Evolutionary conservation across 2,888 invertebrate species (phyloP), one percentile per base, ranked within the genome.

Genomic region (Drosophila eohydei): DNA sequence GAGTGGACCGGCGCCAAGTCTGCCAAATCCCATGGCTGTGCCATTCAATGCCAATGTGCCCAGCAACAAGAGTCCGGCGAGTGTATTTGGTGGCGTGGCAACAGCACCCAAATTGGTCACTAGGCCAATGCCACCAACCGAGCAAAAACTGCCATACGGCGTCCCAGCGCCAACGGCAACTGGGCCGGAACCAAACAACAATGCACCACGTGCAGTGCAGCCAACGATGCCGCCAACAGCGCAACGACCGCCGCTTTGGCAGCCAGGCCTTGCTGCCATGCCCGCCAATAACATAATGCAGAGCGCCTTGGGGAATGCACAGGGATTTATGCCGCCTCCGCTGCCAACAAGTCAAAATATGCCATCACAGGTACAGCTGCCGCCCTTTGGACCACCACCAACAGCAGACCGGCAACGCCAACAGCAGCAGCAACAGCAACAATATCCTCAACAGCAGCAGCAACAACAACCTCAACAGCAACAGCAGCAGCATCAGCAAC

Each of bases 401-500:
- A 57, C 46, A 0, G 6, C 36, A 8, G 71, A 63, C 4, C 65
- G 55, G 41, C 62, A 60, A 14, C 57, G 52, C 9, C 55, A 55
- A 4, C 74, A 74, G 28, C 72, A 73, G 16, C 81, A 63, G 30
- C 76, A 68, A 64, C 80, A 75, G 58, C 77, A 77, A 30, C 69
- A 66, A 70, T 70, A 69, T 48, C 77, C 63, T 54, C 78, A 69
- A 30, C 83, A 74, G 21, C 74, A 71, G 7, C 75, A 69, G 16
- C 74, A 55, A 12, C 80, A 68, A 14, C 74, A 71, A 16, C 82
- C 80, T 30, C 76, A 77, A 11, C 73, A 63, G 87, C 90, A 0
- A 14, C 91, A 91, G 65, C 91, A 91, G 61, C 52, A 38, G 21
- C 74, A 73, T 88, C 90, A 0, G 26, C 91, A 91, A 68, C 91